These are phyloP conservation scores for Heloderma charlesbogerti DNA, from an alignment of 2,113 vertebrate species.

Conservation along the genomic window DNA sequence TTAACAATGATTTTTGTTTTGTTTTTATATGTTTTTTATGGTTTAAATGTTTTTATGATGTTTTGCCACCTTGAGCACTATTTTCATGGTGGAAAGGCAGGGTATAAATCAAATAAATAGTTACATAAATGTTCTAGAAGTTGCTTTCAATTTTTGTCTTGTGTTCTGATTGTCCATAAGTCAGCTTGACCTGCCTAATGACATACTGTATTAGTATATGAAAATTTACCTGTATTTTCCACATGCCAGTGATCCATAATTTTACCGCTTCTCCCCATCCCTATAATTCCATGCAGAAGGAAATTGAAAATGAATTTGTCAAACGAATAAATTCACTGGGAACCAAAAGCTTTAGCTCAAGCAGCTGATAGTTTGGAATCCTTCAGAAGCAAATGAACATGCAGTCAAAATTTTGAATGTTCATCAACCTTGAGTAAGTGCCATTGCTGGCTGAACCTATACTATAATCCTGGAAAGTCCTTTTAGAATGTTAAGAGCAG, in stretches of 20 bases:
- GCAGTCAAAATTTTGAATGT: constrained; percentile 7
- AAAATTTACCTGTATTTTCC: not conserved
- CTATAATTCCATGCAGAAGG: too few species aligned
- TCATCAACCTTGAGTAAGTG: not conserved
- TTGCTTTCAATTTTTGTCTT: not conserved
- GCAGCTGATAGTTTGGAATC: not conserved
- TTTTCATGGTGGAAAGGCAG: too few species aligned
- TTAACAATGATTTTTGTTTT: too few species aligned
- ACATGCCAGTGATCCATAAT: too few species aligned
- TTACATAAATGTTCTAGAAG: too few species aligned
- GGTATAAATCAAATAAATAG: too few species aligned
- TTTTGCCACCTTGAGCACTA: too few species aligned
- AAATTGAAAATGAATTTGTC: not conserved
- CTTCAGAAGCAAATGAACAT: not conserved
- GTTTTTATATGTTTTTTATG: too few species aligned
- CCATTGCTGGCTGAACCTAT: not conserved
- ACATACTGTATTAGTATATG: not conserved
- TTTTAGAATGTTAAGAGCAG: constrained; percentile 30
- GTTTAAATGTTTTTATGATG: too few species aligned
- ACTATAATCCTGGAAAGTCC: not conserved
- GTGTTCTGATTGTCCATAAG: not conserved
- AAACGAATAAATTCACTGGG: not conserved
- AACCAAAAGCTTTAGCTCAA: not conserved
- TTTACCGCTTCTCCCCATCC: too few species aligned
- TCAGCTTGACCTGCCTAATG: not conserved